Base-by-base conservation (phyloP, 2,113 vertebrate genomes). In the Eubucco bourcierii region DNA sequence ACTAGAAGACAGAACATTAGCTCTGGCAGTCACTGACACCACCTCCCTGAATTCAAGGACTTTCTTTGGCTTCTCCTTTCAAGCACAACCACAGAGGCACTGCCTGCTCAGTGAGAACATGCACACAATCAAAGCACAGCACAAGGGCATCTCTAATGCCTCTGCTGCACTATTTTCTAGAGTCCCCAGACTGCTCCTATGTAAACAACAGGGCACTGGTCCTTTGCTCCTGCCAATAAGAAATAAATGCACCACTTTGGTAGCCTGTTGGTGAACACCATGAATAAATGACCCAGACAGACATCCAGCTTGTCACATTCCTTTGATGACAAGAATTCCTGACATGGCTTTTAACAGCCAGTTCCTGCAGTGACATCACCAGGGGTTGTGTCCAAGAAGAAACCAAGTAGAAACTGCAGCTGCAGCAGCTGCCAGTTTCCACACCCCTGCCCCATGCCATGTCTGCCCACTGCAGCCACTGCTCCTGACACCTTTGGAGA, bases 101-200 rank as follows among this genome's bases (percentile, higher is more conserved):
- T 12, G 37, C 64, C 76, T 24, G 52, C 81, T 18, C 37, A 0
- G 17, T 1, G 23, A 73, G 55, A 63, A 24, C 15, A 28, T n/a
- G 27, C 21, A 3, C 1, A 14, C 19, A 11, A 31, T 0, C 6
- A 18, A 24, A n/a, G 16, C n/a, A 44, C 4, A 10, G 3, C n/a
- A 59, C 10, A 6, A 41, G 33, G 24, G 25, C 16, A 0, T 1
- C 27, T 3, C 13, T 8, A 1, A 23, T 21, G 39, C 4, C 70
- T 46, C 63, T 11, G 12, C 34, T 47, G 68, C 33, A 1, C 7
- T 7, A 1, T 44, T 1, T 5, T 7, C 56, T 20, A 3, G 1
- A 7, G 37, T 14, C 29, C 72, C 55, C 10, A 20, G 11, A 6
- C 19, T 41, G 75, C 52, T 44, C 7, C 79, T 39, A 3, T 29